These are phyloP conservation scores for Cabera pusaria DNA, from an alignment of 2,888 invertebrate genomes.

Conservation along the genomic window DNA sequence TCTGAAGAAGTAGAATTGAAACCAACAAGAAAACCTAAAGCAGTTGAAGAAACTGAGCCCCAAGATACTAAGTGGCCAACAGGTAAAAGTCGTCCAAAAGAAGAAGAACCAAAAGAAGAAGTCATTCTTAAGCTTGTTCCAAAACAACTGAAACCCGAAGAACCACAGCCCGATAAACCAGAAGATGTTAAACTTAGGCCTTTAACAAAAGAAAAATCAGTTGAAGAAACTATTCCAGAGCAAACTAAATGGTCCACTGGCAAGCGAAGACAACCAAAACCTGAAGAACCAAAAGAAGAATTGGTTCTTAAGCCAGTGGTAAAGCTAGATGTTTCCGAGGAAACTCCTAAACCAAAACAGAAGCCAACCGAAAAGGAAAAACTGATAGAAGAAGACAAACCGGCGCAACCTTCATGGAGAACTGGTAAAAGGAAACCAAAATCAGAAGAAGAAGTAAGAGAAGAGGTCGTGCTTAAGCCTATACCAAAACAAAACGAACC, in stretches of 20 bases:
- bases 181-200: constrained; percentile 66
- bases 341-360: not conserved
- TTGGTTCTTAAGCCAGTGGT: constrained; percentile 56
- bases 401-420: constrained; percentile 45
- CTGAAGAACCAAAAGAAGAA: constrained; percentile 53
- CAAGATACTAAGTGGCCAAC: constrained; percentile 41
- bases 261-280: constrained; percentile 38
- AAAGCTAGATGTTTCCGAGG: constrained; percentile 41
- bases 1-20: constrained; percentile 48
- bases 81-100: constrained; percentile 48
- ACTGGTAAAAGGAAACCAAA: constrained; percentile 50
- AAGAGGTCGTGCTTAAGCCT: constrained; percentile 72
- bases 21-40: constrained; percentile 40
- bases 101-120: constrained; percentile 38
- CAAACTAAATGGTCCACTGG: constrained; percentile 45
- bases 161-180: constrained; percentile 28
- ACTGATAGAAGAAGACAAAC: constrained; percentile 44
- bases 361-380: constrained; percentile 53
- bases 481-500: constrained; percentile 52
- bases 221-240: constrained; percentile 51
- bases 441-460: constrained; percentile 51
- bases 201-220: constrained; percentile 57
- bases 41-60: constrained; percentile 44
- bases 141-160: constrained; percentile 40
- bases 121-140: constrained; percentile 45